Evolutionary conservation across 2,797 vertebrate genomes (phyloP), one percentile per base, ranked within the genome.

Genomic region (Propithecus deckenii): DNA sequence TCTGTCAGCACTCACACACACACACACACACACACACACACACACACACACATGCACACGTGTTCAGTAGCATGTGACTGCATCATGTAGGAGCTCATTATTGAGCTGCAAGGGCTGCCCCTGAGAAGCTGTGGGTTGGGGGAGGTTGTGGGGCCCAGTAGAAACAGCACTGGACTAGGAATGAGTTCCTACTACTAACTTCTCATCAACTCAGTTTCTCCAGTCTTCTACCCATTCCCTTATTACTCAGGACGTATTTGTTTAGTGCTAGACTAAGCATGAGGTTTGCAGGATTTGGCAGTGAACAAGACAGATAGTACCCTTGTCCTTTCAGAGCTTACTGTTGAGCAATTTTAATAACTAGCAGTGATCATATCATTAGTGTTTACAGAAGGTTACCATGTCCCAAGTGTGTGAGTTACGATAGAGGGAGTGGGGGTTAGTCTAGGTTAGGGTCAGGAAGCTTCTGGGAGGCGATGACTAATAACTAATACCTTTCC

Each of bases 101-200:
- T 48, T 7, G 22, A 71, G 28, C 46, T 43, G 4, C 4, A 20
- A 50, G 76, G n/a, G 30, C 23, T 74, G 43, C 41, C 55, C 48
- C 18, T 7, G 8, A n/a, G 76, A 78, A 65, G 43, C 41, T 5
- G 35, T 41, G 17, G 38, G 35, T 38, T 41, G 30, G 55, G 25
- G 55, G 79, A 57, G 41, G 55, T 3, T 0, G 3, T 0, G 15
- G 13, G 6, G 50, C 6, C 0, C 9, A 8, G 6, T 17, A 28
- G 75, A 69, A 65, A 20, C 0, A 15, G 57, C 25, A 20, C 15
- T 1, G 22, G 50, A 2, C 52, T n/a, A 17, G 22, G 30, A 76
- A 69, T 18, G 72, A 59, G 22, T 12, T 50, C n/a, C 57, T 59
- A 13, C 6, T 25, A 1, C 57, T 9, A 2, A 8, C 18, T 52